Conservation (phyloP, 2,888 invertebrate genomes). For the Zygogramma bicolorata region DNA sequence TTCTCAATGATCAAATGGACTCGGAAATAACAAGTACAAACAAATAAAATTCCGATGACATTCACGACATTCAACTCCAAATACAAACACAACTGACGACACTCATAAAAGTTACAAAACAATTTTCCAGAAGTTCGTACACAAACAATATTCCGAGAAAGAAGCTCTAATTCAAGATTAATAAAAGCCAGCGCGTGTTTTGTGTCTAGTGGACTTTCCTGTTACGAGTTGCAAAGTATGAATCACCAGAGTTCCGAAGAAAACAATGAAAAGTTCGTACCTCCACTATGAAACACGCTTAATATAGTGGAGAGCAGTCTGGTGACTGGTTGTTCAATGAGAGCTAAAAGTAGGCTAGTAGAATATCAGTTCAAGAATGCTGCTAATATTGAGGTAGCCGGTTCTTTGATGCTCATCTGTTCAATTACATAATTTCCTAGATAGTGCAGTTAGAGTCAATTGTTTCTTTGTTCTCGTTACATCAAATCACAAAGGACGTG, state of each 20-base stretch:
- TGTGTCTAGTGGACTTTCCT: slow-evolving; percentile 38
- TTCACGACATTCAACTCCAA: neutral
- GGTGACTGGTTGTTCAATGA: slow-evolving; percentile 25
- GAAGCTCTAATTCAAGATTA: neutral
- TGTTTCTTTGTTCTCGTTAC: slow-evolving; percentile 22
- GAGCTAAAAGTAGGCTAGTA: slow-evolving; percentile 62
- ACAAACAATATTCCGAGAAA: neutral
- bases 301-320: slow-evolving; percentile 25
- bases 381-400: slow-evolving; percentile 36
- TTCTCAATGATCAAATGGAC: neutral
- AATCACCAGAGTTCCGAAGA: slow-evolving; percentile 39
- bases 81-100: neutral
- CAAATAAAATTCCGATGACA: neutral
- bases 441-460: slow-evolving; percentile 23
- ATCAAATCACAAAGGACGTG: slow-evolving; percentile 14
- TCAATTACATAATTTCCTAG: slow-evolving; percentile 43
- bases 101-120: too few relatives aligned
- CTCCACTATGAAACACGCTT: neutral
- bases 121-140: neutral
- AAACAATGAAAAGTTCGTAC: slow-evolving; percentile 38
- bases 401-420: slow-evolving; percentile 39
- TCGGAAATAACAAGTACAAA: neutral
- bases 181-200: neutral
- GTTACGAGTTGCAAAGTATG: slow-evolving; percentile 36
- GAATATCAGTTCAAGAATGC: slow-evolving; percentile 58